phyloP scores from a whole-genome alignment of 2,113 vertebrate species.

The Scytalopus superciliaris region DNA sequence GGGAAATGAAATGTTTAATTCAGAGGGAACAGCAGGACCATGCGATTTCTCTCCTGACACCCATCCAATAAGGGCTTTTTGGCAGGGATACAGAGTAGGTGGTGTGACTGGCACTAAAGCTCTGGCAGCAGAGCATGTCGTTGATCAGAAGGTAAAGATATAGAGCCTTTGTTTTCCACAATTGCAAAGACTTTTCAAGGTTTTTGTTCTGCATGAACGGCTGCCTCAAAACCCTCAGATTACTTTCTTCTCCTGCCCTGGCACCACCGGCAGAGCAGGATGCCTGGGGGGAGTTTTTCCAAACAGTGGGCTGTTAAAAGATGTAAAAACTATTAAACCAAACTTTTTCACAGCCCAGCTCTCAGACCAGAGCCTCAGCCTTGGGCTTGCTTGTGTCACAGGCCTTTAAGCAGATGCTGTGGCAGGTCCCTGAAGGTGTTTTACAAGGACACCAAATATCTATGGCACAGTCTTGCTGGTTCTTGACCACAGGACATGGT shows the following conservation, averaged over 20 bases:
- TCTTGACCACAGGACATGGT: not conserved
- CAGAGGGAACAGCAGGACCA: not conserved
- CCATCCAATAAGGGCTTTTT: not conserved
- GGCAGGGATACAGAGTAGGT: slow-evolving; percentile 44
- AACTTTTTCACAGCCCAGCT: not conserved
- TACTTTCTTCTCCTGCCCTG: not conserved
- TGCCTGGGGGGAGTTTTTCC: not conserved
- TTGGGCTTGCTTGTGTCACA: not conserved
- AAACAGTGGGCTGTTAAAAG: not conserved
- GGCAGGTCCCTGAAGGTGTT: slow-evolving; percentile 11
- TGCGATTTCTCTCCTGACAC: not conserved
- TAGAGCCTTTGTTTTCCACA: not conserved
- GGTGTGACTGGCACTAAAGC: not conserved
- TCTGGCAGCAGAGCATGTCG: not conserved
- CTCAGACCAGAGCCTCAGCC: not conserved
- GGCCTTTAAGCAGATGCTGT: not conserved
- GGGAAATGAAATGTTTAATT: slow-evolving; percentile 1
- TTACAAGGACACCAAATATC: not conserved
- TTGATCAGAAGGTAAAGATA: slow-evolving; percentile 42
- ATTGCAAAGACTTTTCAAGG: not conserved
- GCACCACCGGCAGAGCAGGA: not conserved
- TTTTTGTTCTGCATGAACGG: not conserved
- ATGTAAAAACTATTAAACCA: not conserved
- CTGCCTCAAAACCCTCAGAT: not conserved
- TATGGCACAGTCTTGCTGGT: not conserved